A percentile compares a stretch with the other conserved stretches of the same genome.
Conservation (phyloP, 2,113 vertebrate genomes). For the Caranx ignobilis region DNA sequence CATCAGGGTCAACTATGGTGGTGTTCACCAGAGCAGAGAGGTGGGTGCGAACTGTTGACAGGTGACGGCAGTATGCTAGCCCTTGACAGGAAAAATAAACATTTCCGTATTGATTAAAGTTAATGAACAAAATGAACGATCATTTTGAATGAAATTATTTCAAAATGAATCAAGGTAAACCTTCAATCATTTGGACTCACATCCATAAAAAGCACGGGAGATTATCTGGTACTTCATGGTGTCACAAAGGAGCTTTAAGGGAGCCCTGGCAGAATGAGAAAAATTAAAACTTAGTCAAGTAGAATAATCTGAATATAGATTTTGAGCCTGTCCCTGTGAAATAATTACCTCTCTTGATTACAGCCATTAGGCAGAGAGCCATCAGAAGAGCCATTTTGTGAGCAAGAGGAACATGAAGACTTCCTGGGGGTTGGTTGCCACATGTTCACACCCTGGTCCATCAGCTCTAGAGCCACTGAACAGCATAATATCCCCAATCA, state of each 20-base stretch:
- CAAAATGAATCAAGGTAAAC: neutral
- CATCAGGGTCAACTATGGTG: conserved; percentile 87
- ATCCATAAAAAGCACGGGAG: conserved; percentile 98
- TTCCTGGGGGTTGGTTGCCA: conserved; percentile 94
- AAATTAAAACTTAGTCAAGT: conserved; percentile 29
- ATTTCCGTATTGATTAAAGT: neutral
- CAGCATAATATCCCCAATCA: conserved; percentile 30
- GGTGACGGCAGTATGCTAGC: conserved; percentile 97
- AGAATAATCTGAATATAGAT: conserved; percentile 12
- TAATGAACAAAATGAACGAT: neutral
- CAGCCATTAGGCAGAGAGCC: conserved; percentile 90
- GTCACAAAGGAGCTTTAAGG: conserved; percentile 96
- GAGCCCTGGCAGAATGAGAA: conserved; percentile 84
- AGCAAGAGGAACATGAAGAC: conserved; percentile 96
- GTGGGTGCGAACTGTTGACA: conserved; percentile 96
- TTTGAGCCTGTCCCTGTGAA: neutral
- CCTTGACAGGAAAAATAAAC: conserved; percentile 78
- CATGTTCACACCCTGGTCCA: conserved; percentile 88
- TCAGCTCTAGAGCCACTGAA: conserved; percentile 90
- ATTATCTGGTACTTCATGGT: conserved; percentile 99
- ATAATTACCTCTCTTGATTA: conserved; percentile 91
- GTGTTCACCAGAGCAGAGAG: conserved; percentile 95
- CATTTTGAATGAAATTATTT: neutral
- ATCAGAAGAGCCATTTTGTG: conserved; percentile 90
- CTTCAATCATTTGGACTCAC: conserved; percentile 82